A percentile compares a stretch with the other conserved stretches of the same genome.
Conservation (phyloP, 2,888 invertebrate genomes). For the Chrysolina haemoptera region DNA sequence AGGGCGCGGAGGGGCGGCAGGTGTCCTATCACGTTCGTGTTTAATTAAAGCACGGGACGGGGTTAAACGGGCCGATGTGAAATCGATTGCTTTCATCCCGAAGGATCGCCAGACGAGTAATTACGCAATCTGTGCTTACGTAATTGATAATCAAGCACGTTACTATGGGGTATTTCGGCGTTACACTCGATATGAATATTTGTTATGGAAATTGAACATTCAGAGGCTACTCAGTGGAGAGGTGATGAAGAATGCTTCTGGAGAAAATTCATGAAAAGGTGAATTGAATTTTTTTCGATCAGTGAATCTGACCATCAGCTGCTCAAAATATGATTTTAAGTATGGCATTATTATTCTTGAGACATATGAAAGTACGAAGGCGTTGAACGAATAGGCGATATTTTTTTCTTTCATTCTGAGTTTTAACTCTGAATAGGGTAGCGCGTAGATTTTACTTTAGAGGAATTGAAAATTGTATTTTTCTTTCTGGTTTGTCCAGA, state of each 20-base stretch:
- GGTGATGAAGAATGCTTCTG: neutral
- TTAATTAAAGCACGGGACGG: conserved; percentile 64
- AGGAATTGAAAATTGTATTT: no score
- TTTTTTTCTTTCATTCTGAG: no score
- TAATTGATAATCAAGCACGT: conserved; percentile 75
- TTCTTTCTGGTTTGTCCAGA: no score
- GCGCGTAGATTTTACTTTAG: no score
- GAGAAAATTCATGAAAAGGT: no score
- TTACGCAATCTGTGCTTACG: conserved; percentile 74
- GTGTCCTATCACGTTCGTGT: conserved; percentile 55
- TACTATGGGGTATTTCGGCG: conserved; percentile 47
- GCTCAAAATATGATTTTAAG: no score
- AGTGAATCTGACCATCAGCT: no score
- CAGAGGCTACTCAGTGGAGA: neutral
- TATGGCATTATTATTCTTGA: no score
- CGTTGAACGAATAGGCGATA: no score
- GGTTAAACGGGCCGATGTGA: conserved; percentile 63
- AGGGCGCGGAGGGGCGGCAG: conserved; percentile 47
- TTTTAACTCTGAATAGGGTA: no score
- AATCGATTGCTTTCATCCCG: conserved; percentile 66
- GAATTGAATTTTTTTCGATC: no score
- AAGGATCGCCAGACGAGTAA: conserved; percentile 73
- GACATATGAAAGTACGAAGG: no score
- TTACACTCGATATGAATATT: neutral
- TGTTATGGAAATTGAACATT: neutral